Base-by-base conservation (phyloP, 2,797 vertebrate species). In the Margarornis squamiger region DNA sequence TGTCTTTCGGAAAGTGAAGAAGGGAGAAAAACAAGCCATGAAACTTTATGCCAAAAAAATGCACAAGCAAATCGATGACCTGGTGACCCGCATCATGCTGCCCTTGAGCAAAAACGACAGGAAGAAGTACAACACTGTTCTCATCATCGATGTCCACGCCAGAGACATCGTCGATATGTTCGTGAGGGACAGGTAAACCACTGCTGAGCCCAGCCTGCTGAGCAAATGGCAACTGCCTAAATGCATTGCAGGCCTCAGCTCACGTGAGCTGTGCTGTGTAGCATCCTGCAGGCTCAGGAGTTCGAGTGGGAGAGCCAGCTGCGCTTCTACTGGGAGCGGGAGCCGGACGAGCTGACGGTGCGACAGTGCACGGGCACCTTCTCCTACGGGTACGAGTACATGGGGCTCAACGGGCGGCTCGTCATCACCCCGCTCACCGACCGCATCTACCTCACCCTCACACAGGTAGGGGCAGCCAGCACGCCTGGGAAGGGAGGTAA, bases 231-330 rank as follows among this genome's bases (percentile, higher is more conserved):
- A 48, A 4, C 22, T 20, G 23, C 46, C 22, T 13, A 7, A 48
- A 14, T 14, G 46, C 6, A 24, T 8, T 24, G 22, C 46, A 14
- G 46, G 46, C 46, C 46, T 24, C 23, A 13, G 45, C 45, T 46
- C 45, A 46, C 12, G 46, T 48, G 51, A 10, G 26, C 51, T 52
- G 51, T 30, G 45, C 27, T 3, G 9, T 43, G 62, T 92, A 99
- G 99, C 95, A 98, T 99, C 23, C 98, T 99, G 71, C 99, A 99
- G 38, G 98, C 98, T 27, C 97, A 97, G 48, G 99, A 99, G 92
- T 99, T 99, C 80, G 99, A 99, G 90, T 99, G 99, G 99, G 99
- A 99, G 90, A 99, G 99, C 92, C 99, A 99, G 78, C 97, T 99
- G 36, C 98, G 98, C 6, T 99, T 99, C 78, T 99, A 99, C 97